These are phyloP conservation scores for Syritta pipiens DNA, from an alignment of 2,888 invertebrate genomes.

Conservation along the genomic window DNA sequence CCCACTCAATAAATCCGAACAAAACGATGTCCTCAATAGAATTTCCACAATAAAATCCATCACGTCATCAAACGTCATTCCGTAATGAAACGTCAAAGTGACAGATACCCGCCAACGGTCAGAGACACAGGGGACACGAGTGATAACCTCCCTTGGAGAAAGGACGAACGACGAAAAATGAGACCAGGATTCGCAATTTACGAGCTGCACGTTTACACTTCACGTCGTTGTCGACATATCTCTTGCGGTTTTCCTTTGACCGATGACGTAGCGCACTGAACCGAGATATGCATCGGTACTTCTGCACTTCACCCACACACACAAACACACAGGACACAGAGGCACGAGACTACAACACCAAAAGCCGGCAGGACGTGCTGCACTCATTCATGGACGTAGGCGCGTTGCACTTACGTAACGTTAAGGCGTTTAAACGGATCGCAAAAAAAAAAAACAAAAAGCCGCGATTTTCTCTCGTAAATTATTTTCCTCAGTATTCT, in stretches of 20 bases:
- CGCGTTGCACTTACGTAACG: slow-evolving; percentile 53
- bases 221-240: not conserved
- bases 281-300: not conserved
- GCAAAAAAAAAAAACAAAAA: not conserved
- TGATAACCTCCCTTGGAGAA: too few species aligned
- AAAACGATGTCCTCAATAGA: not conserved
- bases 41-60: too few species aligned
- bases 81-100: too few species aligned
- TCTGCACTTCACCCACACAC: not conserved
- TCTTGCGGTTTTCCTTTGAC: not conserved
- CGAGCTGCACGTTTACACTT: too few species aligned
- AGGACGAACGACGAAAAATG: too few species aligned
- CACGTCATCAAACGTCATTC: too few species aligned
- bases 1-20: too few species aligned
- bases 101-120: too few species aligned
- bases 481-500: slow-evolving; percentile 31
- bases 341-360: not conserved
- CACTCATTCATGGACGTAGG: slow-evolving; percentile 37
- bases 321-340: not conserved
- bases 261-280: slow-evolving; percentile 2
- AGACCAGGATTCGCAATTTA: too few species aligned
- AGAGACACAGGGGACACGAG: too few species aligned
- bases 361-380: slow-evolving; percentile 29
- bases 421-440: slow-evolving; percentile 14
- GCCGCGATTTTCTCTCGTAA: not conserved